A percentile compares a stretch with the other conserved stretches of the same genome.
These are phyloP conservation scores for Petromus typicus DNA, from an alignment of 2,113 vertebrate species.

Conservation along the genomic window DNA sequence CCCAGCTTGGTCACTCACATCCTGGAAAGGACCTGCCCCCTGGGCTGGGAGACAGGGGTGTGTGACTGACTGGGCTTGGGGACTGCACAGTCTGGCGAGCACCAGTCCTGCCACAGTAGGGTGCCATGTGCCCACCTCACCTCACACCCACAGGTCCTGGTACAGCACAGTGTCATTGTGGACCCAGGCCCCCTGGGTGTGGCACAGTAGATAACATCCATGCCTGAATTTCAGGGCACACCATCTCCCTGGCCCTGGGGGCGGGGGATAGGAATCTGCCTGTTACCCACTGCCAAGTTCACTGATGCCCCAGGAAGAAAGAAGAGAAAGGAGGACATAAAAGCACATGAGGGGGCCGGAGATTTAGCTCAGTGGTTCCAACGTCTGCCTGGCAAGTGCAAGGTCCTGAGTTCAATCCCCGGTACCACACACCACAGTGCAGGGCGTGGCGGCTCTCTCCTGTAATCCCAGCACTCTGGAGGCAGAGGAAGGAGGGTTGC, in stretches of 20 bases:
- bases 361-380: no score
- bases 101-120: background rate
- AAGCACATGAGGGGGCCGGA: accelerated
- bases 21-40: background rate
- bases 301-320: background rate
- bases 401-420: no score
- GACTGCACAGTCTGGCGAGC: background rate
- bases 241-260: background rate
- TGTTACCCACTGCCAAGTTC: background rate
- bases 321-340: background rate
- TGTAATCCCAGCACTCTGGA: background rate
- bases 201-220: background rate
- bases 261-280: background rate
- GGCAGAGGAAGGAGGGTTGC: background rate
- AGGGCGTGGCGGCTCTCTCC: no score
- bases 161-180: background rate
- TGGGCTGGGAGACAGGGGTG: background rate
- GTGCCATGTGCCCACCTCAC: background rate
- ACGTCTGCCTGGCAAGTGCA: no score
- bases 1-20: background rate
- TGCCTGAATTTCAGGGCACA: no score
- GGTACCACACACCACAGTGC: no score
- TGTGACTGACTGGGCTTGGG: background rate
- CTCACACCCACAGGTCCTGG: background rate
- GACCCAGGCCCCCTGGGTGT: background rate